Conservation (phyloP, 1,140 invertebrate genomes). For the Aphidius gifuensis region DNA sequence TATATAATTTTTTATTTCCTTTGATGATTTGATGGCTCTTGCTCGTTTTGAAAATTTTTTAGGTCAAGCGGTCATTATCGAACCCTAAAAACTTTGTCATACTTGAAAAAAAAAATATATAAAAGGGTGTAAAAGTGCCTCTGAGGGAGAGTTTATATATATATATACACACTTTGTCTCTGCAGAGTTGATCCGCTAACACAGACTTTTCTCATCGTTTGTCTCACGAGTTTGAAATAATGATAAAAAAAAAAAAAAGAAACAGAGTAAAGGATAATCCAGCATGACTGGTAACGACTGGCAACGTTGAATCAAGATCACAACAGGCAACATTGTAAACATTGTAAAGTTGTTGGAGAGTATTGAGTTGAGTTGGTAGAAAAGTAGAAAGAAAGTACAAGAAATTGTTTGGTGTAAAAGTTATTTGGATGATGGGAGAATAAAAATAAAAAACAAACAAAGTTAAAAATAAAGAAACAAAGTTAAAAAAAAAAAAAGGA, state of each 20-base stretch:
- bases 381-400: not conserved
- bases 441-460: too few species aligned
- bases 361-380: not conserved
- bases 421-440: not conserved
- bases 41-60: too few species aligned
- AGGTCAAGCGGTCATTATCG: too few species aligned
- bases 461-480: too few species aligned
- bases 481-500: not conserved
- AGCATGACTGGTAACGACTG: slow-evolving; percentile 11
- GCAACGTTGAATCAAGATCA: slow-evolving; percentile 14
- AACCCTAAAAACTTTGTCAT: too few species aligned
- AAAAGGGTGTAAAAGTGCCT: too few species aligned
- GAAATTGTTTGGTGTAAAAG: not conserved
- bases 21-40: too few species aligned
- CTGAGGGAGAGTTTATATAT: too few species aligned
- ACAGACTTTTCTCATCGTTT: slow-evolving; percentile 12
- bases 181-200: slow-evolving; percentile 1
- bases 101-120: too few species aligned
- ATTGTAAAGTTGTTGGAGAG: not conserved
- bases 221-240: slow-evolving; percentile 3
- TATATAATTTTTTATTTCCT: too few species aligned
- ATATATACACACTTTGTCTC: not conserved
- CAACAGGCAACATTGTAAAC: not conserved
- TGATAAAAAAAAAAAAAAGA: not conserved
- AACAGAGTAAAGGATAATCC: slow-evolving; percentile 12